A percentile compares a stretch with the other conserved stretches of the same genome.
Evolutionary conservation across 2,888 invertebrate genomes (phyloP).

Genomic region (Meiosimyza platycephala): DNA sequence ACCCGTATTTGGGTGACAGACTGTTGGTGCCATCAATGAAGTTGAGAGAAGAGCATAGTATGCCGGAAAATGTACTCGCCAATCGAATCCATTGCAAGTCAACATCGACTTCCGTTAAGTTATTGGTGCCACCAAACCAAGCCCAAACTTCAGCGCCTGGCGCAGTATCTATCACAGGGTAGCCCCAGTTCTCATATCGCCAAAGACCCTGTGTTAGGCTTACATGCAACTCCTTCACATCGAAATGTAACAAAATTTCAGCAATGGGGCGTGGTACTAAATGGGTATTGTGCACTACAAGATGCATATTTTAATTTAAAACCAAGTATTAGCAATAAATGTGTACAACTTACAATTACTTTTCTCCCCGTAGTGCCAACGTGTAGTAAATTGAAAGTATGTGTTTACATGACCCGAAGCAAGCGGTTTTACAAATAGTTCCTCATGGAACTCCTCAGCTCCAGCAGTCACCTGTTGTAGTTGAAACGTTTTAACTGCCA

Average conservation of each 20-base stretch:
- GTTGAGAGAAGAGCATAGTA: slow-evolving; percentile 96
- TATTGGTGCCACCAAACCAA: slow-evolving; percentile 80
- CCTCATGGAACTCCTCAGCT: slow-evolving; percentile 81
- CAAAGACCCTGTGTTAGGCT: slow-evolving; percentile 94
- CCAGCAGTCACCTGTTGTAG: background rate
- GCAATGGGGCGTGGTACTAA: slow-evolving; percentile 89
- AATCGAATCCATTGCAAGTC: slow-evolving; percentile 89
- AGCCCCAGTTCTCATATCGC: slow-evolving; percentile 95
- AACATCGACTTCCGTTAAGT: slow-evolving; percentile 68
- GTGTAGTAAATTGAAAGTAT: slow-evolving; percentile 91
- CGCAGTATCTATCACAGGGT: slow-evolving; percentile 88
- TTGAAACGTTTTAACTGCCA: slow-evolving; percentile 1
- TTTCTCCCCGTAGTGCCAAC: slow-evolving; percentile 74
- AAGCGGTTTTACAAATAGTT: slow-evolving; percentile 87
- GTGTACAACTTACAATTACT: slow-evolving; percentile 72
- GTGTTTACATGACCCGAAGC: slow-evolving; percentile 87
- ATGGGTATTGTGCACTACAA: slow-evolving; percentile 82
- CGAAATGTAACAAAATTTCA: slow-evolving; percentile 85
- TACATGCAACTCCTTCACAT: slow-evolving; percentile 90
- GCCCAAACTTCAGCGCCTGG: slow-evolving; percentile 95
- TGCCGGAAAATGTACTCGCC: slow-evolving; percentile 90
- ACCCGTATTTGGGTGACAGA: slow-evolving; percentile 83
- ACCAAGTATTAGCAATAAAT: background rate
- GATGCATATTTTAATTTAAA: slow-evolving; percentile 18
- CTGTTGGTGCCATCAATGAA: slow-evolving; percentile 90